phyloP scores from a whole-genome alignment of 2,888 invertebrate genomes.

The Mongoloraphidia duomilia region DNA sequence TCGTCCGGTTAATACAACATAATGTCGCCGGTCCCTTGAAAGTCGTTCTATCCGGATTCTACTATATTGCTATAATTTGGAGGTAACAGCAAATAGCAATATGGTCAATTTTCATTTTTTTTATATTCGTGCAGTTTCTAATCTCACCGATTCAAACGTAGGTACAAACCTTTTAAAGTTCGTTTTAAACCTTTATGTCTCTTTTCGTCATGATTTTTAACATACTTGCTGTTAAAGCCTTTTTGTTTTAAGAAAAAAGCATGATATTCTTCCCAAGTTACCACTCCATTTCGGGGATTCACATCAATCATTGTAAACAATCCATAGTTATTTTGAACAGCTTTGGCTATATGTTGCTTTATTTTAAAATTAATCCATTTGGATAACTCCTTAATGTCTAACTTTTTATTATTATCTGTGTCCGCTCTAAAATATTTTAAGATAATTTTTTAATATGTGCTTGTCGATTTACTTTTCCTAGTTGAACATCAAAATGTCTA shows the following conservation, averaged over 20 bases:
- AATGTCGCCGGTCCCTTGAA: too few species aligned
- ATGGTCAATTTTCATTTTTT: too few species aligned
- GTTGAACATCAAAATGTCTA: not conserved
- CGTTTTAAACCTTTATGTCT: constrained; percentile 48
- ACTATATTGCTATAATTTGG: too few species aligned
- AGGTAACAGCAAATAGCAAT: too few species aligned
- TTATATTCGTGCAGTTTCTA: too few species aligned
- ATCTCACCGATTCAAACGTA: too few species aligned
- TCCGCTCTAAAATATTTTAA: constrained; percentile 38
- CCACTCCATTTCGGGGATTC: constrained; percentile 48
- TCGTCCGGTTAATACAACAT: too few species aligned
- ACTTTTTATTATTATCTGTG: constrained; percentile 35
- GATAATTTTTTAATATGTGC: not conserved
- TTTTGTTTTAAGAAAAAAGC: constrained; percentile 54
- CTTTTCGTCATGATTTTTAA: constrained; percentile 46
- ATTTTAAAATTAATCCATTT: constrained; percentile 52
- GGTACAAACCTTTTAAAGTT: constrained; percentile 34
- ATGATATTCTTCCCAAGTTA: constrained; percentile 73
- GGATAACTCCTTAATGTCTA: constrained; percentile 47
- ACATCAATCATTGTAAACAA: constrained; percentile 51
- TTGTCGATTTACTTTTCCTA: too few species aligned
- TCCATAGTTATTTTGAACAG: constrained; percentile 49
- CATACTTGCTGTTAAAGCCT: constrained; percentile 48
- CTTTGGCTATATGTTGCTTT: constrained; percentile 50
- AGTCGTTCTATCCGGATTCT: too few species aligned